phyloP scores from a whole-genome alignment of 2,797 vertebrate species.

The Halcyon chelicuti region DNA sequence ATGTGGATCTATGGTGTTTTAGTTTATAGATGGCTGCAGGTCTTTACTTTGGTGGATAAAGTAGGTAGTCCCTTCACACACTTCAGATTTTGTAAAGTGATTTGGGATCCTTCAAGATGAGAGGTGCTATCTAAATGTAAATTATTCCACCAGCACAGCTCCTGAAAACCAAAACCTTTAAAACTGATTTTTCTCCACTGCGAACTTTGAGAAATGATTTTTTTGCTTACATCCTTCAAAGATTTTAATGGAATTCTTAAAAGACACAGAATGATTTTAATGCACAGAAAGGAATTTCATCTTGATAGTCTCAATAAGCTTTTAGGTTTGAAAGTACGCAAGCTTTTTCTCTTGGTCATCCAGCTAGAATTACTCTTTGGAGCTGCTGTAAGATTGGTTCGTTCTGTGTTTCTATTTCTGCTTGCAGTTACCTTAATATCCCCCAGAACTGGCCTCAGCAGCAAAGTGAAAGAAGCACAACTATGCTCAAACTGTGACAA shows the following conservation, averaged over 20 bases:
- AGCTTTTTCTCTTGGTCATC: background rate
- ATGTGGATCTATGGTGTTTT: background rate
- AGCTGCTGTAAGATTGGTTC: background rate
- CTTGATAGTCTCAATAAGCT: background rate
- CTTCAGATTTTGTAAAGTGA: background rate
- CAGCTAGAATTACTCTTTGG: background rate
- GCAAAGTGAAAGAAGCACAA: background rate
- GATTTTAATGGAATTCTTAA: background rate
- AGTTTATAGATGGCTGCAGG: background rate
- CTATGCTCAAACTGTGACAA: background rate
- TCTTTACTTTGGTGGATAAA: background rate
- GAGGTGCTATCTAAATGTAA: background rate
- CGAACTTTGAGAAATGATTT: background rate
- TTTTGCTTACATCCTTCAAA: background rate
- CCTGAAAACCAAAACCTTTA: background rate
- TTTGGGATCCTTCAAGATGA: background rate
- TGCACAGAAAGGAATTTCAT: background rate
- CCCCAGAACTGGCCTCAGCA: background rate
- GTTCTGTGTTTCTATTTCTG: background rate
- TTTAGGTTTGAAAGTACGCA: background rate
- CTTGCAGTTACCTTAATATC: background rate
- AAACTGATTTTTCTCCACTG: background rate
- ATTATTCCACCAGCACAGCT: background rate
- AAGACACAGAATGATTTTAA: background rate
- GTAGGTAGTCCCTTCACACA: background rate